A percentile compares a stretch with the other conserved stretches of the same genome.
Conservation (phyloP, 1,140 invertebrate species). For the Sminthurides bifidus region DNA sequence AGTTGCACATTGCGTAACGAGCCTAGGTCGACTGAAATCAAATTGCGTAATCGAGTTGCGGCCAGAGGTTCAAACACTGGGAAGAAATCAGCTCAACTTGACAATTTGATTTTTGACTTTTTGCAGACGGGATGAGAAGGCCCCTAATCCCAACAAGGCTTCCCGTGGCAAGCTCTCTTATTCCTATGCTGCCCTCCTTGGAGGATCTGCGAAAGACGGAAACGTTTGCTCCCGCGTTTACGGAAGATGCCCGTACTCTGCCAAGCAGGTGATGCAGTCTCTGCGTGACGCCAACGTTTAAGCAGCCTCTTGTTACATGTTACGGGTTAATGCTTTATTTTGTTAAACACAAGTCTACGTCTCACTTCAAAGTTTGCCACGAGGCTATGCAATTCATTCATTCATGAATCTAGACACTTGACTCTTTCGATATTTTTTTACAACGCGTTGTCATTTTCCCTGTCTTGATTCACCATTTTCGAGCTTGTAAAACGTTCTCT, state of each 20-base stretch:
- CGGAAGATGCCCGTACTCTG: conserved; percentile 25
- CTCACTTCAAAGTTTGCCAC: neutral
- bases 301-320: neutral
- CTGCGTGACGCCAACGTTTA: conserved; percentile 22
- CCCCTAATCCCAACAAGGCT: conserved; percentile 18
- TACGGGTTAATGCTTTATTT: neutral
- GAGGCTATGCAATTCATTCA: neutral
- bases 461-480: neutral
- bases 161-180: conserved; percentile 28
- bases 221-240: conserved; percentile 24
- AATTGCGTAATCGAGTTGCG: too few relatives aligned
- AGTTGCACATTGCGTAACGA: too few relatives aligned
- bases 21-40: too few relatives aligned
- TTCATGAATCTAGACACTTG: neutral
- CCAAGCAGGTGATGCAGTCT: conserved; percentile 22
- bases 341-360: neutral
- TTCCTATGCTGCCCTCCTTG: conserved; percentile 25
- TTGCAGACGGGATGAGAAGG: conserved; percentile 27
- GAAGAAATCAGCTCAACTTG: too few relatives aligned
- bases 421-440: neutral
- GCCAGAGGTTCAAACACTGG: too few relatives aligned
- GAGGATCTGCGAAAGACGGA: conserved; percentile 14
- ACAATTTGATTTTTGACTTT: conserved; percentile 2
- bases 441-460: neutral
- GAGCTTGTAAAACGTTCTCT: neutral